These are phyloP conservation scores for Myotis davidii DNA, from an alignment of 2,113 vertebrate genomes.

Conservation along the genomic window DNA sequence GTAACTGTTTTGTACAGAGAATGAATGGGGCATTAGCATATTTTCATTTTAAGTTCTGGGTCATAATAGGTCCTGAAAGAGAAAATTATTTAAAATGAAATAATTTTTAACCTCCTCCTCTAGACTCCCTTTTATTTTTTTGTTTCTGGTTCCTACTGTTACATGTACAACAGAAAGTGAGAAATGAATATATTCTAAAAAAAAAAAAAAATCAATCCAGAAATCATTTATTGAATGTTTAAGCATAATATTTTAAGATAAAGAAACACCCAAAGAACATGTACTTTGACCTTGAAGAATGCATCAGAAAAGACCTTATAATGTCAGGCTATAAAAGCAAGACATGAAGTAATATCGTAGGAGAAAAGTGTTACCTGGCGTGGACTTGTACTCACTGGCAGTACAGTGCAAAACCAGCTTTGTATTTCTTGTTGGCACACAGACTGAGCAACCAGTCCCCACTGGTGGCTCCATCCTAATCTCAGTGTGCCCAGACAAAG, in stretches of 20 bases:
- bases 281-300: constrained; percentile 48
- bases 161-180: not conserved
- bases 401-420: constrained; percentile 8
- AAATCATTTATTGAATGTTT: constrained; percentile 54
- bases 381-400: constrained; percentile 33
- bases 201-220: not conserved
- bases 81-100: constrained; percentile 39
- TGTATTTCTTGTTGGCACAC: constrained; percentile 59
- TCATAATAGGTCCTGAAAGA: not conserved
- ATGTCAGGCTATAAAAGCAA: constrained; percentile 53
- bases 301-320: constrained; percentile 14
- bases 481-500: constrained; percentile 43
- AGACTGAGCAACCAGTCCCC: not conserved
- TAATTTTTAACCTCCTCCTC: not conserved
- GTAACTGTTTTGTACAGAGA: not conserved
- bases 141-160: constrained; percentile 30
- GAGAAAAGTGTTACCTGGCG: constrained; percentile 25
- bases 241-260: constrained; percentile 48
- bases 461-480: constrained; percentile 41
- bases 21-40: not conserved
- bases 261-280: constrained; percentile 33
- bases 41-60: constrained; percentile 24
- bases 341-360: constrained; percentile 1
- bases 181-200: constrained; percentile 28
- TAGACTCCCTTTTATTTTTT: not conserved